Evolutionary conservation across 1,140 invertebrate species (phyloP).

Genomic region (Antheraea pernyi): DNA sequence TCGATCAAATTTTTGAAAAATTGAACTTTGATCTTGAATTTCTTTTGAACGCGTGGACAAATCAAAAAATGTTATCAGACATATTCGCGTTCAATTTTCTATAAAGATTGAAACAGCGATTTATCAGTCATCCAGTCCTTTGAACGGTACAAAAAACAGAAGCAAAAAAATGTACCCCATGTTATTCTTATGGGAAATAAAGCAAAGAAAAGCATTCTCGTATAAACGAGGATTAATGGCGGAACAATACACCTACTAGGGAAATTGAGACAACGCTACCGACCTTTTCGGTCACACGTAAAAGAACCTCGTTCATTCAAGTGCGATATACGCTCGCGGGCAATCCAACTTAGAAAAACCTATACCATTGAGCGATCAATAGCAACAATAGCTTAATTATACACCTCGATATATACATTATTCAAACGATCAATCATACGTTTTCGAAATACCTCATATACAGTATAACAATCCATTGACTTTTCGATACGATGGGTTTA

Average conservation of each 20-base stretch:
- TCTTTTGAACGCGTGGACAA: no score
- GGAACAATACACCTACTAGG: slow-evolving; percentile 25
- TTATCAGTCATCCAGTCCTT: no score
- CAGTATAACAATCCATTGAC: slow-evolving; percentile 5
- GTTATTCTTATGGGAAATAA: no score
- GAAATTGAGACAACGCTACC: slow-evolving; percentile 41
- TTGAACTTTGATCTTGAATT: no score
- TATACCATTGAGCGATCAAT: slow-evolving; percentile 36
- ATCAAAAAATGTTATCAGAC: no score
- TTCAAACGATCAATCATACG: slow-evolving; percentile 46
- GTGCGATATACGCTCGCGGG: slow-evolving; percentile 8
- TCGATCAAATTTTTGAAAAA: no score
- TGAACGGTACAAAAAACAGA: no score
- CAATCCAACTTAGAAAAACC: slow-evolving; percentile 50
- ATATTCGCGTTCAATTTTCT: no score
- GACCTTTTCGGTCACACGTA: not conserved
- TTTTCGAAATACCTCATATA: slow-evolving; percentile 2
- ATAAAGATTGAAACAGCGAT: no score
- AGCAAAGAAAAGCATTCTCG: slow-evolving; percentile 27
- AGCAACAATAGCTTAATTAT: slow-evolving; percentile 65
- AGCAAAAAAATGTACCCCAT: no score
- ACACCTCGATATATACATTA: slow-evolving; percentile 41
- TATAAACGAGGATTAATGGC: slow-evolving; percentile 70
- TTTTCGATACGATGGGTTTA: slow-evolving; percentile 18
- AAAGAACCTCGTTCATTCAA: slow-evolving; percentile 1